Conservation (phyloP, 2,888 invertebrate species). For the Aphidius colemani region DNA sequence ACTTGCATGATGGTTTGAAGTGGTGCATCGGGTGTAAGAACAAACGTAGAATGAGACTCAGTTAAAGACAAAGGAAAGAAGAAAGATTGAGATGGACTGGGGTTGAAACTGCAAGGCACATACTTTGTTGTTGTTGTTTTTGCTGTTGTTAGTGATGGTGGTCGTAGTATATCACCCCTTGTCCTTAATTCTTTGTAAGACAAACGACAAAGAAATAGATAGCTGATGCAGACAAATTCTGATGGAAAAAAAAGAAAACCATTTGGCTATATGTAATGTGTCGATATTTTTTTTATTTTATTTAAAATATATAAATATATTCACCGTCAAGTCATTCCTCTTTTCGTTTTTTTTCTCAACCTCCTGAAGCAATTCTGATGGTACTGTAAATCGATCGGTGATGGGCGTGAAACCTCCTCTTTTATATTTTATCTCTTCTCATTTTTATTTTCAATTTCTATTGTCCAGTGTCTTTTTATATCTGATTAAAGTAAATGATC, state of each 20-base stretch:
- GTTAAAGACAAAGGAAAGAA: constrained; percentile 16
- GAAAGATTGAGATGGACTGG: constrained; percentile 23
- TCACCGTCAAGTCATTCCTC: too few species aligned
- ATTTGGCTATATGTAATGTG: too few species aligned
- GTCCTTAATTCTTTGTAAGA: constrained; percentile 50
- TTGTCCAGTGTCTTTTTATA: too few species aligned
- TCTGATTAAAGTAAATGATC: too few species aligned
- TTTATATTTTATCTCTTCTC: too few species aligned
- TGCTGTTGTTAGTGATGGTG: constrained; percentile 29
- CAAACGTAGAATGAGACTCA: constrained; percentile 14
- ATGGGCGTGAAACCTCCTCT: neutral
- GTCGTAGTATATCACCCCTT: constrained; percentile 58
- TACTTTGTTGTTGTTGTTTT: neutral
- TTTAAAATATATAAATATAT: too few species aligned
- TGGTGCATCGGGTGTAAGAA: constrained; percentile 29
- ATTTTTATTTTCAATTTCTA: too few species aligned
- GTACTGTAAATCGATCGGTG: too few species aligned
- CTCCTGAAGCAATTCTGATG: too few species aligned
- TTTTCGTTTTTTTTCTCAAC: too few species aligned
- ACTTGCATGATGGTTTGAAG: constrained; percentile 23
- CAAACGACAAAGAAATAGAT: constrained; percentile 28
- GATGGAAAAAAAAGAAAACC: neutral
- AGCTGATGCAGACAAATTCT: neutral
- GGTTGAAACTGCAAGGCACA: neutral
- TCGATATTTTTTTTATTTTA: too few species aligned